Evolutionary conservation across 2,113 vertebrate species (phyloP), one percentile per base, ranked within the genome.

Genomic region (Coturnix japonica): DNA sequence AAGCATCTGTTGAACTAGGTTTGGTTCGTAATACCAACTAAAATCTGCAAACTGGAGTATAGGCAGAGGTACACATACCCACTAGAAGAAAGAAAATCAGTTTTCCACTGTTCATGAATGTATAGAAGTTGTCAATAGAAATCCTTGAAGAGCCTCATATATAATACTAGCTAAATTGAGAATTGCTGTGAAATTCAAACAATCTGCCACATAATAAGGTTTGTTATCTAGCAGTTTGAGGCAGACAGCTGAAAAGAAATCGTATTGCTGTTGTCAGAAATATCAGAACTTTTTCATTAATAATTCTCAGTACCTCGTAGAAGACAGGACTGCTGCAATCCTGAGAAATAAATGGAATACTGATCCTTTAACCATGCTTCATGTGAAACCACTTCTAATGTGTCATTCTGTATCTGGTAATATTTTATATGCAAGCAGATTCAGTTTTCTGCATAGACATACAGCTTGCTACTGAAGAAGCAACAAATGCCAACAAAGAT

Each of bases 401-500:
- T 71, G 60, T 63, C 65, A 66, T 91, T 69, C 53, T 88, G 23
- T 87, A 35, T 73, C 65, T 76, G 67, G 37, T 87, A 70, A 61
- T 2, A 4, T 73, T 85, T 80, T 65, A 44, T 39, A 31, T 28
- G n/a, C 2, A 26, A 82, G 79, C 7, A 57, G 66, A 76, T 65
- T 85, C 28, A 10, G 35, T 91, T 75, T 85, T 87, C 71, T 93
- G 39, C 30, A 31, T 4, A 87, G 47, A 71, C 20, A 60, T 72
- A 44, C 6, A 75, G 28, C 57, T 43, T 4, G 53, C 92, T 91
- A 85, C 92, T 90, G 90, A 91, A 91, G 90, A 69, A 93, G 88
- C 60, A 90, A 46, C 35, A 82, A 85, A 80, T 3, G 6, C 49
- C 76, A 81, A 37, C 21, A 64, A 86, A 75, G 81, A 87, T 91